Base-by-base conservation (phyloP, 2,797 vertebrate genomes). In the Tragopan temminckii region DNA sequence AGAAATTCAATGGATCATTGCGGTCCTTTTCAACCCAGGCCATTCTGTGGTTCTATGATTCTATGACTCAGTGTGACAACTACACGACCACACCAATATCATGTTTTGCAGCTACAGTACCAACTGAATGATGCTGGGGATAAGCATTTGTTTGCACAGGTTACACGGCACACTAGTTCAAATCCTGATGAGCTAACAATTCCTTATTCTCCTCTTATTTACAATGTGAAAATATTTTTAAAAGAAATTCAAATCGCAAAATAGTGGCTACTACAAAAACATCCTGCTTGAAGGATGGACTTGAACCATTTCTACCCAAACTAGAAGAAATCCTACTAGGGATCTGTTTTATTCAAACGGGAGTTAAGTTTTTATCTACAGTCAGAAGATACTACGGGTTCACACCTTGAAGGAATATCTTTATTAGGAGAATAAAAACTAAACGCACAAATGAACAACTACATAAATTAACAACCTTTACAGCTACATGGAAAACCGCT, bases 41-140 rank as follows among this genome's bases (percentile, higher is more conserved):
- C 20, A 46, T 46, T 46, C 20, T 17, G 18, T 42, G 42, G 42
- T 18, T 43, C 42, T 21, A 21, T 23, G 45, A 46, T 46, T 46
- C 45, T 46, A 21, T 46, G 45, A 46, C 55, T 36, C 11, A 12
- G 9, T 42, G 9, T 36, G n/a, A 10, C 3, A 4, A 53, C 13
- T 7, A 61, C 71, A 18, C 17, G 52, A 43, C 7, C 17, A 10
- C 17, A 8, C 45, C 63, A 43, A 13, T 17, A 50, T 4, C 4
- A 29, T 17, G 9, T 36, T 46, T 1, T 71, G 33, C n/a, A 46
- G 11, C 72, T 29, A 46, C 5, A 79, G 42, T 35, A 66, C 16
- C 1, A 0, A 72, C 0, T 14, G 17, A 50, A 66, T 24, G 59
- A 62, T 9, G 2, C 0, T 27, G 4, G 29, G 29, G 68, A 12